Conservation (phyloP, 2,888 invertebrate species). For the Drosophila anomelani region DNA sequence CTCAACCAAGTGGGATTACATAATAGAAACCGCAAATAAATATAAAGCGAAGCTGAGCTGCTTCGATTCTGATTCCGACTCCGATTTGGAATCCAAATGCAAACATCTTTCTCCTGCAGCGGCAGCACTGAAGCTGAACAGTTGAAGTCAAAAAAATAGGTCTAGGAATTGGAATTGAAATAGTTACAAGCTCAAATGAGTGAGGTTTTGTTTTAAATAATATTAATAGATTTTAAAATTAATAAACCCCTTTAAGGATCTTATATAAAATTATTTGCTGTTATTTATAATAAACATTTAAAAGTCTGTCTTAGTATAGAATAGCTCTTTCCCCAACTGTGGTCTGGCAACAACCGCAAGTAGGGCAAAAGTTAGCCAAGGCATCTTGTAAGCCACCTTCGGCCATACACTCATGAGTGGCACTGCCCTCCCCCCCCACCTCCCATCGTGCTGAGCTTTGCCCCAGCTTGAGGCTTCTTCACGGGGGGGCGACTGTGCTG, state of each 20-base stretch:
- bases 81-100: constrained; percentile 41
- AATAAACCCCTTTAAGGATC: background rate
- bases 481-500: constrained; percentile 40
- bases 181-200: background rate
- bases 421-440: constrained; percentile 10
- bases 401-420: constrained; percentile 36
- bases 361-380: constrained; percentile 15
- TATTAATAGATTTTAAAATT: too few species aligned
- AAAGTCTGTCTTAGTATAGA: too few species aligned
- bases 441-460: constrained; percentile 12
- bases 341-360: constrained; percentile 3
- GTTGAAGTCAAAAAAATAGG: background rate
- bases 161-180: background rate
- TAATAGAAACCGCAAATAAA: constrained; percentile 73
- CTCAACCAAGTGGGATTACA: constrained; percentile 61
- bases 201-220: background rate
- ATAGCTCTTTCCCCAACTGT: background rate
- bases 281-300: background rate
- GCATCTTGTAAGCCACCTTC: constrained; percentile 24
- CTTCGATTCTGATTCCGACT: constrained; percentile 48
- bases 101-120: constrained; percentile 55
- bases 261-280: background rate
- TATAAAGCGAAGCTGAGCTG: constrained; percentile 53
- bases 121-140: constrained; percentile 10
- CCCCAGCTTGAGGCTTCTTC: constrained; percentile 13